These are phyloP conservation scores for Tachysurus vachellii DNA, from an alignment of 2,113 vertebrate genomes.

Conservation along the genomic window DNA sequence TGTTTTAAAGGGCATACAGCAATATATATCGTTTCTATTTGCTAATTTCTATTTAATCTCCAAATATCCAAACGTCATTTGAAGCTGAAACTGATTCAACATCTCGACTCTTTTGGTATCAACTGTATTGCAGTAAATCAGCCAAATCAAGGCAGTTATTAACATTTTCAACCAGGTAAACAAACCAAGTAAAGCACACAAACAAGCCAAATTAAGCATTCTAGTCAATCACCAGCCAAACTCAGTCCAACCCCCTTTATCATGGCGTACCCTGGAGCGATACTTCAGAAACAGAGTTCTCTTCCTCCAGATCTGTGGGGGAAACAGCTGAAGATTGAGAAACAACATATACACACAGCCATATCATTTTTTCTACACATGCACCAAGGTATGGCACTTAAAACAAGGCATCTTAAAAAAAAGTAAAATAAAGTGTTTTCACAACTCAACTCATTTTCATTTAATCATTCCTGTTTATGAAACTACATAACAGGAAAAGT, in stretches of 20 bases:
- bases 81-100: background rate
- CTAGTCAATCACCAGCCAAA: conserved; percentile 6
- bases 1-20: background rate
- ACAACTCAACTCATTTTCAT: background rate
- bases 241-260: conserved; percentile 65
- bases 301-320: conserved; percentile 74
- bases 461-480: background rate
- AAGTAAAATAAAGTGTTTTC: background rate
- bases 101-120: background rate
- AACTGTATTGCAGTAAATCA: background rate
- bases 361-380: background rate
- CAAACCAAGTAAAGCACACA: conserved; percentile 5
- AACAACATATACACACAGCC: background rate
- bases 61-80: background rate
- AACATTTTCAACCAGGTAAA: background rate
- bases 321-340: conserved; percentile 52
- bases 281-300: conserved; percentile 75
- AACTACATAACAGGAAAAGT: background rate
- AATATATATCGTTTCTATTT: background rate
- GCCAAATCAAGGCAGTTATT: background rate
- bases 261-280: conserved; percentile 77
- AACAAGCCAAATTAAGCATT: conserved; percentile 22
- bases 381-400: background rate
- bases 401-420: background rate
- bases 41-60: background rate